These are phyloP conservation scores for Phalangium opilio DNA, from an alignment of 2,888 invertebrate genomes.

Conservation along the genomic window DNA sequence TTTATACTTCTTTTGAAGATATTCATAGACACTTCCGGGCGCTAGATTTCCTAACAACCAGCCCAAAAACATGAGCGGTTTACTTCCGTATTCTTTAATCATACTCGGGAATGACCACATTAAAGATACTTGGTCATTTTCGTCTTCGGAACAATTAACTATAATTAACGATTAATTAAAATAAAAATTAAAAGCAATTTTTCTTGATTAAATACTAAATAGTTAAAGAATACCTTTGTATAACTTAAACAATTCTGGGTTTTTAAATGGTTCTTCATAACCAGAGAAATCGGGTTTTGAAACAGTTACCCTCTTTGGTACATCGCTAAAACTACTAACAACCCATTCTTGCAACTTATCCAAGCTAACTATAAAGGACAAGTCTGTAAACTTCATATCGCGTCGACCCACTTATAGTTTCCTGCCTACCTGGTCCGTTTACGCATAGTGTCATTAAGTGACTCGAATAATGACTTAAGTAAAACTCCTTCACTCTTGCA, in stretches of 20 bases:
- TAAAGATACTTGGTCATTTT: no score
- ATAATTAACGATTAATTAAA: no score
- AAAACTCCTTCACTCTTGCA: no score
- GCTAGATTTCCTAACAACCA: slow-evolving; percentile 75
- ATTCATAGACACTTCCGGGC: slow-evolving; percentile 61
- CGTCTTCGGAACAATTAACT: no score
- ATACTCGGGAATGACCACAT: no score
- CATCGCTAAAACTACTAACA: slow-evolving; percentile 45
- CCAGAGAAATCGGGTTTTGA: slow-evolving; percentile 5
- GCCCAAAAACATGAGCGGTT: slow-evolving; percentile 59
- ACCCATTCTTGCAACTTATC: slow-evolving; percentile 49
- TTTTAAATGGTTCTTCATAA: slow-evolving; percentile 41
- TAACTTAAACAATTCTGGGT: slow-evolving; percentile 43
- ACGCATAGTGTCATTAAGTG: slow-evolving; percentile 74
- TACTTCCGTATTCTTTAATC: slow-evolving; percentile 39
- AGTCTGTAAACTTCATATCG: no score
- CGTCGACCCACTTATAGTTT: not conserved
- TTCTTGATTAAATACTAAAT: no score
- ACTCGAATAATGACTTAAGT: slow-evolving; percentile 76
- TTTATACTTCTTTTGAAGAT: slow-evolving; percentile 55
- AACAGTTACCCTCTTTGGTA: slow-evolving; percentile 49
- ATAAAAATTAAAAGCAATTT: no score
- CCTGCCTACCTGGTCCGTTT: slow-evolving; percentile 40
- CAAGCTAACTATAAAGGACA: slow-evolving; percentile 28
- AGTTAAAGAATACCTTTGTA: slow-evolving; percentile 19